Conservation (phyloP, 35 echinoderm and acorn worm species). For the Patiria miniata region DNA sequence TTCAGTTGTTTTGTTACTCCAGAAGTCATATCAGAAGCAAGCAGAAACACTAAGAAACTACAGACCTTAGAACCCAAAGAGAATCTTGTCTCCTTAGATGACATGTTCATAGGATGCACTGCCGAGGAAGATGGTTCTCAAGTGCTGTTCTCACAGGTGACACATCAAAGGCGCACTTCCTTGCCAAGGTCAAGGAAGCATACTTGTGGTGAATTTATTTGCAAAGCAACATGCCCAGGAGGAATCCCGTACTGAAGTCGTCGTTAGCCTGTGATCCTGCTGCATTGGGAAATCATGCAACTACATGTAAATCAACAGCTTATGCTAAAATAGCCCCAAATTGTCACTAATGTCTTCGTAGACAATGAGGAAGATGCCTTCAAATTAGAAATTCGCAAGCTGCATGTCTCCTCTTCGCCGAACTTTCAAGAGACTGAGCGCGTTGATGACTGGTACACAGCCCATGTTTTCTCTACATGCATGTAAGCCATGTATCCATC, state of each 20-base stretch:
- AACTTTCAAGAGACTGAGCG: no score
- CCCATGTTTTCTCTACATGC: no score
- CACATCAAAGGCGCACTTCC: background rate
- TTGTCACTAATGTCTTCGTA: no score
- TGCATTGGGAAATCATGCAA: no score
- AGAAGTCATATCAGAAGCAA: constrained; percentile 12
- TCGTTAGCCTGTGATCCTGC: background rate
- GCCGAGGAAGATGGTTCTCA: background rate
- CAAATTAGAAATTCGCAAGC: no score
- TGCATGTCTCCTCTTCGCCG: no score
- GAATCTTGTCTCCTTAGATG: background rate
- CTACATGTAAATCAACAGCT: no score
- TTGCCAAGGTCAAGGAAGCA: background rate
- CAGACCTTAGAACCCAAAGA: background rate
- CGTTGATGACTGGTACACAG: no score
- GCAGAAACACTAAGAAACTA: constrained; percentile 8
- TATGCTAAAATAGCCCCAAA: no score
- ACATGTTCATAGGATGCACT: background rate
- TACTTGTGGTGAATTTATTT: background rate
- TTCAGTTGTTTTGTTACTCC: constrained; percentile 36
- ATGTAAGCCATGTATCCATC: no score
- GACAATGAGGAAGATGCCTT: no score
- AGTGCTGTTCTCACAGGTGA: background rate
- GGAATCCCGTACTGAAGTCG: background rate
- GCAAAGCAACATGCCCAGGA: background rate